These are phyloP conservation scores for Aromia moschata DNA, from an alignment of 2,888 invertebrate species.

Conservation along the genomic window DNA sequence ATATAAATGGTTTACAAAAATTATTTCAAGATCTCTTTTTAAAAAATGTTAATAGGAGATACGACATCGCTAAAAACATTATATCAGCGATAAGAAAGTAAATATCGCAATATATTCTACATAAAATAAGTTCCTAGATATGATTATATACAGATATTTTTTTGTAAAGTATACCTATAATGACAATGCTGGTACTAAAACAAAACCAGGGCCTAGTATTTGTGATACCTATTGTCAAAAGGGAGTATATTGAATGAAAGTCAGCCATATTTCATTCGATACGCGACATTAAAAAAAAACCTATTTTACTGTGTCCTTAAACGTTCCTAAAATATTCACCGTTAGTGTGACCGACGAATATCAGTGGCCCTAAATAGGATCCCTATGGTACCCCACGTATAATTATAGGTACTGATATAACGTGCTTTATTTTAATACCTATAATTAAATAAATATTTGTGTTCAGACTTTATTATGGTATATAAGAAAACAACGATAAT, in stretches of 20 bases:
- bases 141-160: not conserved
- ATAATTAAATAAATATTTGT: too few species aligned
- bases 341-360: too few species aligned
- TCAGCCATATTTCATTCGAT: constrained; percentile 53
- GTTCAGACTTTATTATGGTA: not conserved
- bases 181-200: constrained; percentile 33
- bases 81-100: not conserved
- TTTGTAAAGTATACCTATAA: too few species aligned
- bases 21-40: not conserved
- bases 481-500: constrained; percentile 10
- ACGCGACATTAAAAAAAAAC: not conserved
- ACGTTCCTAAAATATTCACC: too few species aligned
- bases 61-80: not conserved
- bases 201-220: constrained; percentile 45
- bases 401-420: too few species aligned
- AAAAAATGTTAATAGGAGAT: not conserved
- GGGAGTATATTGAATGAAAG: constrained; percentile 38
- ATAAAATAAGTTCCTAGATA: not conserved
- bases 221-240: constrained; percentile 35
- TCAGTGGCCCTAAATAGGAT: too few species aligned
- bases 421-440: too few species aligned
- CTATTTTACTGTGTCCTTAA: too few species aligned
- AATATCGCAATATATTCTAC: not conserved
- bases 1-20: too few species aligned
- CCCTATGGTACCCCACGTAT: too few species aligned